Evolutionary conservation across 1,140 invertebrate genomes (phyloP).

Genomic region (Drosophila pseudoobscura): DNA sequence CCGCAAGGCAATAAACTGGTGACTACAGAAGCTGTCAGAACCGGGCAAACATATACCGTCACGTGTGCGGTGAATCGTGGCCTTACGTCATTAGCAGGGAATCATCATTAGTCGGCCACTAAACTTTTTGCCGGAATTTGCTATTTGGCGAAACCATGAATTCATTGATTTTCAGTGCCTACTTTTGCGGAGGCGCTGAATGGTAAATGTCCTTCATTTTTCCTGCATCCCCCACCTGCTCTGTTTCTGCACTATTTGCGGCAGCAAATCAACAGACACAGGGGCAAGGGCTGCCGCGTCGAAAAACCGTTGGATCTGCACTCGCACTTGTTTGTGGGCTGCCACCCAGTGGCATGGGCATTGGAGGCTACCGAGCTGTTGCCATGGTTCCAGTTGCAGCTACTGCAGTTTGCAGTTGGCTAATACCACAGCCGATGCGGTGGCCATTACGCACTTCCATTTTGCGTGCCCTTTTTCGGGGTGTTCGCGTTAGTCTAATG

Average conservation of each 20-base stretch:
- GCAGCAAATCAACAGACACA: conserved; percentile 42
- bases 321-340: conserved; percentile 23
- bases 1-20: conserved; percentile 5
- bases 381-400: conserved; percentile 18
- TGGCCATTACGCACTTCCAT: conserved; percentile 24
- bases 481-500: conserved; percentile 44
- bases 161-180: conserved; percentile 49
- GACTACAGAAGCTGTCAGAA: conserved; percentile 9
- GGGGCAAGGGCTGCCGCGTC: conserved; percentile 21
- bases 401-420: conserved; percentile 36
- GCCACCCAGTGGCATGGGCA: background rate
- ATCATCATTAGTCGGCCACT: conserved; percentile 9
- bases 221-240: conserved; percentile 26
- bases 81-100: conserved; percentile 34
- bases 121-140: conserved; percentile 24
- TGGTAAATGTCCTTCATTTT: conserved; percentile 38
- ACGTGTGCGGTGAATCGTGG: background rate
- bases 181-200: conserved; percentile 10
- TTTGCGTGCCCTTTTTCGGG: background rate
- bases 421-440: conserved; percentile 38
- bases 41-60: background rate
- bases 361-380: background rate
- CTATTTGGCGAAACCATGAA: conserved; percentile 39
- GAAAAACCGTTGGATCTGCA: conserved; percentile 52
- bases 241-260: conserved; percentile 21